Percentiles rank a stretch among this genome's conserved stretches.
Evolutionary conservation across 2,797 vertebrate species (phyloP).

Genomic region (Australoheros facetus): DNA sequence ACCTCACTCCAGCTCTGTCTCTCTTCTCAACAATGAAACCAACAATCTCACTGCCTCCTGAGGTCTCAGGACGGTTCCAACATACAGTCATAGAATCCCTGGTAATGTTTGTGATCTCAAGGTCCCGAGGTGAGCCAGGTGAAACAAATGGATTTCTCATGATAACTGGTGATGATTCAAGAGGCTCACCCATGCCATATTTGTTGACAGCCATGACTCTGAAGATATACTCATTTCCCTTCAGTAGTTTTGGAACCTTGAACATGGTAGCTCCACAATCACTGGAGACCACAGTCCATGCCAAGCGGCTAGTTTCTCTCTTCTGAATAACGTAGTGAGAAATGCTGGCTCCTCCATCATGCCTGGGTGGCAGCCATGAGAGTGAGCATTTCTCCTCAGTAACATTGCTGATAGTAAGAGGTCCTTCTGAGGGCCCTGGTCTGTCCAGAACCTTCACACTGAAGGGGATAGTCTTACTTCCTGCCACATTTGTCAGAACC

Average conservation of each 20-base stretch:
- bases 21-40: constrained; percentile 96
- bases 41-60: constrained; percentile 93
- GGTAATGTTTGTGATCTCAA: constrained; percentile 95
- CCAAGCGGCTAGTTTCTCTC: constrained; percentile 96
- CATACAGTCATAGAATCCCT: constrained; percentile 98
- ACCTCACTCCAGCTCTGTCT: constrained; percentile 94
- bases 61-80: constrained; percentile 91
- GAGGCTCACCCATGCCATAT: constrained; percentile 91
- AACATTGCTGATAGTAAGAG: constrained; percentile 92
- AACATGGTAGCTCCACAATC: constrained; percentile 93
- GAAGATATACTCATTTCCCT: constrained; percentile 98
- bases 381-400: constrained; percentile 96
- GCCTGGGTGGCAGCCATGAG: constrained; percentile 92
- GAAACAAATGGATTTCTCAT: constrained; percentile 96
- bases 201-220: constrained; percentile 98
- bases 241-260: constrained; percentile 97
- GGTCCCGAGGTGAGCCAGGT: constrained; percentile 88
- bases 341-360: constrained; percentile 95
- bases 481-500: constrained; percentile 94
- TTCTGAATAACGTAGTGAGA: constrained; percentile 96
- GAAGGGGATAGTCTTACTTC: constrained; percentile 90
- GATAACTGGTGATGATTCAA: constrained; percentile 93
- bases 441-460: constrained; percentile 96
- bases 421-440: constrained; percentile 94
- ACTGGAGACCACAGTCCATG: constrained; percentile 94